phyloP scores from a whole-genome alignment of 1,140 invertebrate genomes.

The Physella acuta region DNA sequence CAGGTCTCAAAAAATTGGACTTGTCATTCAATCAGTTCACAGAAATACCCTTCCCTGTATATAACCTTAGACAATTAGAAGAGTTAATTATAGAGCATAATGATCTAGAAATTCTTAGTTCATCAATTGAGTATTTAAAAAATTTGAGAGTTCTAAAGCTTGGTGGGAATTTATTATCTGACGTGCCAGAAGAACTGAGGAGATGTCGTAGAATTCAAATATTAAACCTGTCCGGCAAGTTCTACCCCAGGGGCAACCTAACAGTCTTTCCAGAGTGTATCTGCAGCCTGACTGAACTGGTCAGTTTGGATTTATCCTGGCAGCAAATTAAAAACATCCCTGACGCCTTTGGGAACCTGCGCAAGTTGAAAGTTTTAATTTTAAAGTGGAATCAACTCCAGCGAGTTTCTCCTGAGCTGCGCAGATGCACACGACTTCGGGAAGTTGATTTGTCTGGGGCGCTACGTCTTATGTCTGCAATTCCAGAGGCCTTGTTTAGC shows the following conservation, averaged over 20 bases:
- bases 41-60: slow-evolving; percentile 44
- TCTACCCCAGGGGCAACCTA: slow-evolving; percentile 45
- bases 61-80: slow-evolving; percentile 36
- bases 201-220: slow-evolving; percentile 42
- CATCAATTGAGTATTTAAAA: slow-evolving; percentile 42
- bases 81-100: slow-evolving; percentile 48
- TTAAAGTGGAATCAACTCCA: slow-evolving; percentile 49
- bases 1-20: slow-evolving; percentile 40
- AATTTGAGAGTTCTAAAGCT: slow-evolving; percentile 44
- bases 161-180: slow-evolving; percentile 41
- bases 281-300: slow-evolving; percentile 40
- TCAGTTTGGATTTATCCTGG: slow-evolving; percentile 49
- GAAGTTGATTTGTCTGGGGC: slow-evolving; percentile 49
- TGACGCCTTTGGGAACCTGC: slow-evolving; percentile 43
- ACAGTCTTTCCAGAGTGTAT: slow-evolving; percentile 42
- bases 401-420: slow-evolving; percentile 42
- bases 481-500: slow-evolving; percentile 46
- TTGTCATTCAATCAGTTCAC: slow-evolving; percentile 47
- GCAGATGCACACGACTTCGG: slow-evolving; percentile 41
- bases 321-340: slow-evolving; percentile 50
- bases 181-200: slow-evolving; percentile 40
- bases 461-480: slow-evolving; percentile 44
- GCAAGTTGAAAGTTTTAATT: slow-evolving; percentile 40
- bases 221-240: slow-evolving; percentile 50
- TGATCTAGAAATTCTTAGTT: slow-evolving; percentile 36